phyloP scores from a whole-genome alignment of 1,140 invertebrate genomes.

The Diorhabda elongata region DNA sequence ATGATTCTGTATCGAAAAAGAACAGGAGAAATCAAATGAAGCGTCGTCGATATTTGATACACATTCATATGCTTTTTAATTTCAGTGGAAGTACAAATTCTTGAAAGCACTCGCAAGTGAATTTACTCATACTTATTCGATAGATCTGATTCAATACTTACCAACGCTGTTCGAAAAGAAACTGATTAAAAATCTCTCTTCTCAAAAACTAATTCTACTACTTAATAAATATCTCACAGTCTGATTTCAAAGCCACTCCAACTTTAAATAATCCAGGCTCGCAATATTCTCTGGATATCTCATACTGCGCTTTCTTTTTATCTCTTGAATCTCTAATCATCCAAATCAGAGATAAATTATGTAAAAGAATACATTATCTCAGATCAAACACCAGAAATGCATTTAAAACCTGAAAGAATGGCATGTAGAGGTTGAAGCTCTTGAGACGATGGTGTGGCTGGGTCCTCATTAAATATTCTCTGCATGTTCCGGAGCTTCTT shows the following conservation, averaged over 20 bases:
- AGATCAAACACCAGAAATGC: not conserved
- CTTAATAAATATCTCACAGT: not conserved
- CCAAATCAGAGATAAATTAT: slow-evolving; percentile 2
- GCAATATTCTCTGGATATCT: not conserved
- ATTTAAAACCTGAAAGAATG: not conserved
- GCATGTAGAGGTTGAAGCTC: not conserved
- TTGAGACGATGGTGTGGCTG: not conserved
- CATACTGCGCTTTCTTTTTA: not conserved
- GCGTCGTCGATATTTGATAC: no score
- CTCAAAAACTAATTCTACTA: not conserved
- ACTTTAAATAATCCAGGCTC: not conserved
- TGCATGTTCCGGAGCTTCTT: not conserved
- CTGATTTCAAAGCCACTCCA: slow-evolving; percentile 6
- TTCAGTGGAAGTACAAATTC: no score
- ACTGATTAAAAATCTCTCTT: no score
- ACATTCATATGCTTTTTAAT: no score
- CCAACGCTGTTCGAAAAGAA: no score
- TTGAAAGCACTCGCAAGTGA: no score
- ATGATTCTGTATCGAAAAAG: no score
- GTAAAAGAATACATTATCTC: slow-evolving; percentile 1
- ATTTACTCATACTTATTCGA: no score
- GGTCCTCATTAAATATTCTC: not conserved
- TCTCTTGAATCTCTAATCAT: slow-evolving; percentile 2
- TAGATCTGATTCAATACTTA: no score
- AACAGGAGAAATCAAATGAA: no score